Base-by-base conservation (phyloP, 64 coral and sea anemone species). In the Montipora capricornis region DNA sequence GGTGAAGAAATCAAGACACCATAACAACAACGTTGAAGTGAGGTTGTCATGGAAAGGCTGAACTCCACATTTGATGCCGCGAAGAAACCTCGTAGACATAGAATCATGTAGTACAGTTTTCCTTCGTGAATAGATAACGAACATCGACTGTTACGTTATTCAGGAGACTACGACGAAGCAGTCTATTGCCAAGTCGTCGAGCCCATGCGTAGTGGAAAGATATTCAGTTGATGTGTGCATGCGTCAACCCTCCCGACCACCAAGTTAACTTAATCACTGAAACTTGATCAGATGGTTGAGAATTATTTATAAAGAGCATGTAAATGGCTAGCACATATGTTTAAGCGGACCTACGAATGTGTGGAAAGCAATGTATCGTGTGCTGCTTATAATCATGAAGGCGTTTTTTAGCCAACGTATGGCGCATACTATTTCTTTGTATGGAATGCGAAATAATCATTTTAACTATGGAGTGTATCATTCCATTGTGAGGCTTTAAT, bases 391-490 rank as follows among this genome's bases (percentile, higher is more conserved):
- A 4, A 6, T 14, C 74, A 46, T 26, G 24, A 4, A 76, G 9
- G 46, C 4, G 22, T 76, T 76, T 7, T 20, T 3, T 2, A 71
- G 68, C 68, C 68, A 15, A 71, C 5, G 20, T 71, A 71, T 71
- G 68, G 68, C 68, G 20, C 68, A 15, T 20, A 71, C 14, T 71
- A 71, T 71, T 71, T 20, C 68, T 20, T 71, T 71, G 17, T 71
- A 24, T 71, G 68, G 20, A 24, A 71, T 71, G 4, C 68, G 4
- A 71, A 19, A 24, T 22, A 58, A 16, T 50, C 51, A 14, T 26
- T 80, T 24, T 20, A 20, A 8, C 20, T 80, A 22, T 73, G 7
- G 82, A 86, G 82, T 86, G 82, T 86, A 86, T 86, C 82, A 86
- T 44, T 73, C 46, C 5, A 44, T n/a, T 12, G 10, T 71, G 14